Evolutionary conservation across 2,113 vertebrate species (phyloP).

Genomic region (Ciconia stormi): DNA sequence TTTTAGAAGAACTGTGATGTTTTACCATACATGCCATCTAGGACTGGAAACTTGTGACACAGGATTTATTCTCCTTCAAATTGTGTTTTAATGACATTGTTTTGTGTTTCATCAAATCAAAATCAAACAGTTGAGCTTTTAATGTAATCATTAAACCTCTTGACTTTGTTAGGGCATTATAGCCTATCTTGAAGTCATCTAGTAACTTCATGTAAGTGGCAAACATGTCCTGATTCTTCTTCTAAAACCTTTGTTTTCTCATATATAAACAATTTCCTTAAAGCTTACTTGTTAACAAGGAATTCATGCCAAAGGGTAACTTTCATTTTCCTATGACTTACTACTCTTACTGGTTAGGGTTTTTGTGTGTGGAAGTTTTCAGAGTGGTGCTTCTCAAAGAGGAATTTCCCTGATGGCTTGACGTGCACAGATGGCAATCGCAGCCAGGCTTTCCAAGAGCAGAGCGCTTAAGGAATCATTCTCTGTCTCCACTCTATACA

Average conservation of each 20-base stretch:
- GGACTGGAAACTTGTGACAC: background rate
- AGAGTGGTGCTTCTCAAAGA: background rate
- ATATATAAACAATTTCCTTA: background rate
- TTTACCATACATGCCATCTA: constrained; percentile 9
- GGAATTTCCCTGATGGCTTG: background rate
- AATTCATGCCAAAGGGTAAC: background rate
- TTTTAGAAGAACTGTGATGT: background rate
- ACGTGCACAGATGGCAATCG: rapidly evolving
- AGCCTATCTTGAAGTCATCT: background rate
- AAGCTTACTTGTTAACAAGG: background rate
- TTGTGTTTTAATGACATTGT: background rate
- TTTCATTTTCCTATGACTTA: background rate
- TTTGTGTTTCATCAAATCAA: background rate
- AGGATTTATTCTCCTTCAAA: background rate
- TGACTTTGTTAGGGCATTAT: background rate
- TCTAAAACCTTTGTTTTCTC: constrained; percentile 5
- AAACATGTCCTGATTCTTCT: background rate
- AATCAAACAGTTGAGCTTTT: background rate
- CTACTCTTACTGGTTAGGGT: background rate
- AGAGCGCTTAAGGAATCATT: background rate
- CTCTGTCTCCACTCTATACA: rapidly evolving
- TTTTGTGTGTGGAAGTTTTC: background rate
- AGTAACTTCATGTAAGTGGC: background rate
- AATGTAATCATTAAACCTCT: background rate
- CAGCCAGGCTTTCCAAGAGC: background rate